Base-by-base conservation (phyloP, 2,888 invertebrate genomes). In the Eupeodes latifasciatus region DNA sequence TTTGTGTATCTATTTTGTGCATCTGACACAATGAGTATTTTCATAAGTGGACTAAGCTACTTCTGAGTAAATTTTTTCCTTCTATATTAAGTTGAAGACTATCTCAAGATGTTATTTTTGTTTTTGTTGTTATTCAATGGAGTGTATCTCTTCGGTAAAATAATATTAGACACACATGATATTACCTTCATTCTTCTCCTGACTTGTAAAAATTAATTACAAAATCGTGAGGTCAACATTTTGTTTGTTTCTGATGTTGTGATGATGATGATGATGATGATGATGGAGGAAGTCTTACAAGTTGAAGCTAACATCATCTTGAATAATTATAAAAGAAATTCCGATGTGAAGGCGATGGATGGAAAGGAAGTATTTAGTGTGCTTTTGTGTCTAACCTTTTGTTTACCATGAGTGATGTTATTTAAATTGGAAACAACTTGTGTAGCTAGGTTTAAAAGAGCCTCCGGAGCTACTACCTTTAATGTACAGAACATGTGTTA, bases 171-270 rank as follows among this genome's bases (percentile, higher is more conserved):
- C 7, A 59, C 59, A 51, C 14, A 51, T 51, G 14, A 12, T 5
- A 14, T 51, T 51, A 40, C 40, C 40, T 0, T 16, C 36, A n/a
- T 36, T n/a, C 14, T 61, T 61, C 34, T n/a, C 3, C n/a, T n/a
- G 5, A 40, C 36, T 61, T 62, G 74, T 78, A 64, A 47, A 82
- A 82, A 82, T 85, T 85, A 85, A 85, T 85, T 85, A 85, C 78
- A 78, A 85, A 75, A 85, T 78, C 85, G 85, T 86, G 85, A 86
- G 78, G 81, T 82, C 47, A 74, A 78, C 74, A 62, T 78, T 86
- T 79, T 62, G 53, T 62, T 55, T 57, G 72, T 27, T 27, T 27
- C 27, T 27, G 27, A 27, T 27, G 27, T 61, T 82, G 16, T 69
- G n/a, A 9, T 27, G 27, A 49, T 10, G 27, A 12, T 59, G 14